Percentiles rank a stretch among this genome's conserved stretches.
Evolutionary conservation across 2,113 vertebrate genomes (phyloP).

Genomic region (Tiliqua scincoides): DNA sequence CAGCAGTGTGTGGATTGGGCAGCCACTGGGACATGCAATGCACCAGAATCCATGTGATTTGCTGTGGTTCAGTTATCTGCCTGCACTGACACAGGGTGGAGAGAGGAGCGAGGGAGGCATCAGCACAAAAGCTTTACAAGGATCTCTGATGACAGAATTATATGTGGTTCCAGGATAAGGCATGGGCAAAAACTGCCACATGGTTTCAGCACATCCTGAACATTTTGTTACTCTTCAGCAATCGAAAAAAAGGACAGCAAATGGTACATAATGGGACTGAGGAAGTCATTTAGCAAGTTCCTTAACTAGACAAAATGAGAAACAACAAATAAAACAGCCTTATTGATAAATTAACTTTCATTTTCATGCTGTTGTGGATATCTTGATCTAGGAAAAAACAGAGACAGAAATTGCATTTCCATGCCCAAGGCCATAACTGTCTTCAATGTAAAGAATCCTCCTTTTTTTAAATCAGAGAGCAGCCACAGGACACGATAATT

Average conservation of each 20-base stretch:
- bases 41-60: too few relatives aligned
- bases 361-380: not conserved
- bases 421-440: not conserved
- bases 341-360: not conserved
- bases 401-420: not conserved
- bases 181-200: too few relatives aligned
- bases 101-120: too few relatives aligned
- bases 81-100: too few relatives aligned
- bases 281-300: not conserved
- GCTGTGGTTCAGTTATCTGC: too few relatives aligned
- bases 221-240: not conserved
- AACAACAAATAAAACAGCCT: not conserved
- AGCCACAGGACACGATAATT: not conserved
- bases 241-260: not conserved
- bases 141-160: too few relatives aligned
- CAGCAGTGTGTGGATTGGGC: too few relatives aligned
- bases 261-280: not conserved
- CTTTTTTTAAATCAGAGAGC: not conserved
- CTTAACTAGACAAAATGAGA: slow-evolving; percentile 2
- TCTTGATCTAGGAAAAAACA: fast-evolving
- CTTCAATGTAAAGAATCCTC: not conserved
- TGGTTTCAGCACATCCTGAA: not conserved
- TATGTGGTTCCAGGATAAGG: too few relatives aligned
- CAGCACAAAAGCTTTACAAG: too few relatives aligned
- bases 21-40: too few relatives aligned